A percentile compares a stretch with the other conserved stretches of the same genome.
Evolutionary conservation across 2,113 vertebrate species (phyloP).

Genomic region (Chaetodon trifascialis): DNA sequence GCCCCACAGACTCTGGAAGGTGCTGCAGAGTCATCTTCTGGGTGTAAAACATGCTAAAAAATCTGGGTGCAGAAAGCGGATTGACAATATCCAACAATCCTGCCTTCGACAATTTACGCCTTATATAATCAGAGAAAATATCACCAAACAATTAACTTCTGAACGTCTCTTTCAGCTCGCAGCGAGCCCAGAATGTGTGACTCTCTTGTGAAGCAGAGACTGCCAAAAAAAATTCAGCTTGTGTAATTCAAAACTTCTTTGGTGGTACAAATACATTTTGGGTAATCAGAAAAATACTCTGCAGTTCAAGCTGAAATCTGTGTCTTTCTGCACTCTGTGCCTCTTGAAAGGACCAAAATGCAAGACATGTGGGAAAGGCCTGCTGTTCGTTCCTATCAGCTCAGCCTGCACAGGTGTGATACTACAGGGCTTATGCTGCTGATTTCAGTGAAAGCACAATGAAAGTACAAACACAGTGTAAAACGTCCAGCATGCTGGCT

Average conservation of each 20-base stretch:
- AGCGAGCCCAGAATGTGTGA: constrained; percentile 69
- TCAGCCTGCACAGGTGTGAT: constrained; percentile 6
- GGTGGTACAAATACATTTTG: background rate
- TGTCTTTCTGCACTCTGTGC: background rate
- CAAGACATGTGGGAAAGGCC: background rate
- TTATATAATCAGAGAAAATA: constrained; percentile 62
- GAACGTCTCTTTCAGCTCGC: constrained; percentile 47
- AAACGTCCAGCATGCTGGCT: constrained; percentile 25
- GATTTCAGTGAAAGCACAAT: background rate
- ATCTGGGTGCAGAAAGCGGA: background rate
- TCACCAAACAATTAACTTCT: constrained; percentile 31
- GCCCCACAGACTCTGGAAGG: background rate
- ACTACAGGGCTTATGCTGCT: background rate
- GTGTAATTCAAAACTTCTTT: constrained; percentile 35
- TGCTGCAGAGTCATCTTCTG: background rate
- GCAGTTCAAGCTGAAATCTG: background rate
- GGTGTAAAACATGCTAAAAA: background rate
- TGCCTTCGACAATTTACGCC: constrained; percentile 26
- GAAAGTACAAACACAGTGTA: background rate
- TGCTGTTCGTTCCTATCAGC: constrained; percentile 5
- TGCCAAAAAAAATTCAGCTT: constrained; percentile 64
- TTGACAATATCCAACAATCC: constrained; percentile 1
- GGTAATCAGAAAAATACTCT: background rate
- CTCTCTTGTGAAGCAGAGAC: constrained; percentile 41
- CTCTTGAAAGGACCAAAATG: background rate